Evolutionary conservation across 1,140 invertebrate genomes (phyloP).

Genomic region (Bombus confusus): DNA sequence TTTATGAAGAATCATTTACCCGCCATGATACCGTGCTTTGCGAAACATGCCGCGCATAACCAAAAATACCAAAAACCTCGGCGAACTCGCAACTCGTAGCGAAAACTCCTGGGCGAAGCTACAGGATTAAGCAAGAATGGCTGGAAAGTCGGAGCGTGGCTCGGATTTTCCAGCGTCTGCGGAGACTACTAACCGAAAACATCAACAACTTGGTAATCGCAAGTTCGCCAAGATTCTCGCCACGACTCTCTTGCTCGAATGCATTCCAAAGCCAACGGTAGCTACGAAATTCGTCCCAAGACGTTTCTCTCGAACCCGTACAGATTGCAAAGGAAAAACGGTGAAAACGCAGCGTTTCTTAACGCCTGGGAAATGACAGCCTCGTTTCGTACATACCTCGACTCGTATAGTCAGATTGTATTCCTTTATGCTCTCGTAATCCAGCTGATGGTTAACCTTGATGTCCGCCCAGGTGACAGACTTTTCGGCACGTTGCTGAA

Average conservation of each 20-base stretch:
- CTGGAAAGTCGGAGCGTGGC: neutral
- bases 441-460: constrained; percentile 97
- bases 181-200: neutral
- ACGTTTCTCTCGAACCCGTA: neutral
- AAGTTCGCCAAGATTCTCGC: neutral
- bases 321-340: neutral
- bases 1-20: too few species aligned
- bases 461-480: constrained; percentile 96
- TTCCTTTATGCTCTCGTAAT: constrained; percentile 97
- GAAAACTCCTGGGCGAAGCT: neutral
- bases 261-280: neutral
- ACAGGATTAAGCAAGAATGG: neutral
- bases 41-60: neutral
- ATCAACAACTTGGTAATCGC: neutral
- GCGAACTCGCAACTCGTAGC: neutral
- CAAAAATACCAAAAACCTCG: neutral
- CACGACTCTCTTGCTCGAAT: neutral
- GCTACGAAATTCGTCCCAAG: neutral
- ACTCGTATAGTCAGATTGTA: constrained; percentile 98
- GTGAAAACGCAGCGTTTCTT: neutral
- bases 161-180: neutral
- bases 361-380: accelerated
- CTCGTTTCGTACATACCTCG: constrained; percentile 88
- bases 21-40: too few species aligned
- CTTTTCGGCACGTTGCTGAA: constrained; percentile 95